phyloP scores from a whole-genome alignment of 1,140 invertebrate species.

The Temnothorax longispinosus region DNA sequence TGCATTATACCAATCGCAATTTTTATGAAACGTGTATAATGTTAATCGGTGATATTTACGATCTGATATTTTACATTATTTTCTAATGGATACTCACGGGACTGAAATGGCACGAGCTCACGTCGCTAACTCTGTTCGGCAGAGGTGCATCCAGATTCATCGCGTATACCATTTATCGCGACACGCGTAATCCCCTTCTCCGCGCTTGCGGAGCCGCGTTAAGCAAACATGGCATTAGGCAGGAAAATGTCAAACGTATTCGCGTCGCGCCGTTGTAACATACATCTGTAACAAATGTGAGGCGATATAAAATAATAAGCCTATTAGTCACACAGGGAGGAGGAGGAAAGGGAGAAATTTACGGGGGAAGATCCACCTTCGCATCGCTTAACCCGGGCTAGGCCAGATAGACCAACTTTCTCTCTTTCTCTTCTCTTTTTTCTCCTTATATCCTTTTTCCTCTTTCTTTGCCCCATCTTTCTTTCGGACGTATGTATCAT shows the following conservation, averaged over 20 bases:
- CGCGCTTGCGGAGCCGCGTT: constrained; percentile 66
- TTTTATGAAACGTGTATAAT: background rate
- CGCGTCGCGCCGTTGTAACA: constrained; percentile 43
- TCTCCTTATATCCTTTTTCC: background rate
- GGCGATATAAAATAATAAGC: constrained; percentile 85
- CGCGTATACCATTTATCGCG: constrained; percentile 55
- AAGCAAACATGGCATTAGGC: constrained; percentile 80
- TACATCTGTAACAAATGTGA: constrained; percentile 80
- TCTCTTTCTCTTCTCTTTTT: constrained; percentile 12
- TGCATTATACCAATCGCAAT: no score
- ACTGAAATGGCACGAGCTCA: background rate
- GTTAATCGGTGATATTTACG: background rate
- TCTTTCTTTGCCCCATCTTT: constrained; percentile 14
- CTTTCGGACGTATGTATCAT: constrained; percentile 43
- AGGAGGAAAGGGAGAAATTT: constrained; percentile 3
- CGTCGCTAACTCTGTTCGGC: background rate
- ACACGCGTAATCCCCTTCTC: constrained; percentile 77
- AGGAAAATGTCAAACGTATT: constrained; percentile 68
- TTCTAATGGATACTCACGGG: background rate
- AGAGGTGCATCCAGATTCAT: background rate
- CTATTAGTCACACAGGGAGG: constrained; percentile 82
- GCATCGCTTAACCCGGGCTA: constrained; percentile 43
- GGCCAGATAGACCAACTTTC: constrained; percentile 56
- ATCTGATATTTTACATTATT: background rate
- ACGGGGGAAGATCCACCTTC: constrained; percentile 46